Evolutionary conservation across 2,888 invertebrate genomes (phyloP).

Genomic region (Andrena bicolor): DNA sequence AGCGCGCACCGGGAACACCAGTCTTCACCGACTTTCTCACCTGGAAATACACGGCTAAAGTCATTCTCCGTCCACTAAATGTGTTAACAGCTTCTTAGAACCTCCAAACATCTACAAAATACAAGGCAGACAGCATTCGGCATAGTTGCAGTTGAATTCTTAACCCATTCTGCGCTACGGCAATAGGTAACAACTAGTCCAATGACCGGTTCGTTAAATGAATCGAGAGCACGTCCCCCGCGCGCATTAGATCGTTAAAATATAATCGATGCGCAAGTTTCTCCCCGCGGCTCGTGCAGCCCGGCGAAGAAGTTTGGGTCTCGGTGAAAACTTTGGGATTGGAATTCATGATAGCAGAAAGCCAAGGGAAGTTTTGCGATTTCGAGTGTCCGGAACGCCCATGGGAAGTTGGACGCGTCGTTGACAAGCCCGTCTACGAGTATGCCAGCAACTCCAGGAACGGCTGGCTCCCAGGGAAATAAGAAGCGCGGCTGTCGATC

Average conservation of each 20-base stretch:
- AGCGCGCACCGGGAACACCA: no score
- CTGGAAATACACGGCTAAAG: no score
- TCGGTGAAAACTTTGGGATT: conserved; percentile 53
- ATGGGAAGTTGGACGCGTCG: conserved; percentile 30
- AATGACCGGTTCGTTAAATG: no score
- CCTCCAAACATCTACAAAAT: no score
- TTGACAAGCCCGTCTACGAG: conserved; percentile 24
- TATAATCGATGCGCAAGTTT: not conserved
- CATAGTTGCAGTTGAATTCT: no score
- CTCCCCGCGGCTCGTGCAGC: not conserved
- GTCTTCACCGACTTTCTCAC: no score
- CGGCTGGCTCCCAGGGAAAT: not conserved
- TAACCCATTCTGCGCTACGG: no score
- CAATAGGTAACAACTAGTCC: no score
- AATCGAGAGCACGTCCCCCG: not conserved
- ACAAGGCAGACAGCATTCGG: no score
- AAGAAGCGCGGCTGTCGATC: not conserved
- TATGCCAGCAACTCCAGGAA: conserved; percentile 13
- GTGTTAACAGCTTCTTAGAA: no score
- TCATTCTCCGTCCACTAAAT: no score
- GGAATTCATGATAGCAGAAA: conserved; percentile 53
- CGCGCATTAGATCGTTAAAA: conserved; percentile 4
- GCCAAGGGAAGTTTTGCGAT: conserved; percentile 49
- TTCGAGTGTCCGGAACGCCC: conserved; percentile 41
- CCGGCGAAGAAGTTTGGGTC: conserved; percentile 32